Evolutionary conservation across 2,888 invertebrate genomes (phyloP), one percentile per base, ranked within the genome.

Genomic region (Melipona bicolor): DNA sequence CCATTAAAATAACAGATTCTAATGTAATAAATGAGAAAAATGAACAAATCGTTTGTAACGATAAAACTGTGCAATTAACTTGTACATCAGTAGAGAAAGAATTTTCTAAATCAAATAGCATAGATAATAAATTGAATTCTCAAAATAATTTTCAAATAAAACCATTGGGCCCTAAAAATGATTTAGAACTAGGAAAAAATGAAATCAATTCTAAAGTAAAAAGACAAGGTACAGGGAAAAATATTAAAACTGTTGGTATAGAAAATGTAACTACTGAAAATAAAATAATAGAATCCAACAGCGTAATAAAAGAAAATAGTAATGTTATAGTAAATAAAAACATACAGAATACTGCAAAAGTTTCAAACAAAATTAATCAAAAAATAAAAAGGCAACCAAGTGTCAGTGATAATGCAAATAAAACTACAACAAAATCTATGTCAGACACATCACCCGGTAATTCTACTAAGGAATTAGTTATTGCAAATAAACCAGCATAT

Each of bases 401-500:
- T 19, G 74, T 73, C 27, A 56, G n/a, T 49, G 86, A 88, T 64
- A 84, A 68, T 67, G 65, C 56, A 43, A 84, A 77, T 76, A 91
- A 91, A 83, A 70, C 64, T 69, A 43, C 52, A 13, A 43, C 43
- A 19, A 91, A 87, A 73, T 79, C 75, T 79, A 49, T 50, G 32
- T 70, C 68, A 4, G 77, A 76, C 54, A 77, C 85, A 21, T 70
- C 88, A 9, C 80, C 85, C 36, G 88, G 74, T 77, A 78, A 71
- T 36, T 32, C 73, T 2, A 88, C 80, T 73, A 89, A 87, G 73
- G 62, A 78, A 13, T 59, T 78, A 21, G 69, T 80, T 19, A 90
- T 79, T 77, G 72, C 90, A 49, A 83, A 89, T 21, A 92, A 93
- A 73, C 93, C 94, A 27, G 94, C 95, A 11, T 95, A 95, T 90